Conservation (phyloP, 2,113 vertebrate genomes). For the Edolisoma coerulescens region DNA sequence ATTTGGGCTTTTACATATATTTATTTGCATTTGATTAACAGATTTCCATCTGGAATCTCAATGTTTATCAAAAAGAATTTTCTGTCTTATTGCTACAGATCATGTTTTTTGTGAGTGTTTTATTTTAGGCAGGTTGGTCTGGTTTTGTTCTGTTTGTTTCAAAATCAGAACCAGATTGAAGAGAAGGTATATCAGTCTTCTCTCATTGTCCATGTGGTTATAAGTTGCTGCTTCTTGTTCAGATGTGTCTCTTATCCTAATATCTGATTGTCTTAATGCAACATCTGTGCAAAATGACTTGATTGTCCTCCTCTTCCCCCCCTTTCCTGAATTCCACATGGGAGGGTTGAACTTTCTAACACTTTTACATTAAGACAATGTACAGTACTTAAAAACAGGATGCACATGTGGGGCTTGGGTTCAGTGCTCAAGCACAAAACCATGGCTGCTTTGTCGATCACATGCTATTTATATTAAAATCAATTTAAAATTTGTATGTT, state of each 20-base stretch:
- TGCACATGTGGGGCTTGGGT: neutral
- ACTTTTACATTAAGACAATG: constrained; percentile 9
- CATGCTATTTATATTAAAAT: neutral
- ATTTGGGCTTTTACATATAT: neutral
- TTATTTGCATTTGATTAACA: neutral
- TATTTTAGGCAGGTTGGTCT: neutral
- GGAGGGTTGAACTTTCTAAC: neutral
- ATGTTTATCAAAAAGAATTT: neutral
- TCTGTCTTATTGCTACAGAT: neutral
- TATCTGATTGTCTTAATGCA: neutral
- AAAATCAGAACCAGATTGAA: neutral
- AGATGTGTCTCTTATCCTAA: neutral
- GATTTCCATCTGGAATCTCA: neutral
- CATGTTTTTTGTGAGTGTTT: neutral
- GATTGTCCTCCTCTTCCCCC: neutral
- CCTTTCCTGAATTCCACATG: neutral
- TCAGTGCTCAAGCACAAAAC: neutral
- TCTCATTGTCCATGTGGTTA: neutral
- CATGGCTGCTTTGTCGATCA: neutral
- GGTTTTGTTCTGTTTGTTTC: neutral
- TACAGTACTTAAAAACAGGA: constrained; percentile 29
- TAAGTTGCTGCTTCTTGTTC: neutral
- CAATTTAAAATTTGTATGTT: neutral
- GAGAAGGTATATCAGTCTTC: neutral
- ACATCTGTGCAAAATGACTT: neutral